Base-by-base conservation (phyloP, 2,797 vertebrate species). In the Todus mexicanus region DNA sequence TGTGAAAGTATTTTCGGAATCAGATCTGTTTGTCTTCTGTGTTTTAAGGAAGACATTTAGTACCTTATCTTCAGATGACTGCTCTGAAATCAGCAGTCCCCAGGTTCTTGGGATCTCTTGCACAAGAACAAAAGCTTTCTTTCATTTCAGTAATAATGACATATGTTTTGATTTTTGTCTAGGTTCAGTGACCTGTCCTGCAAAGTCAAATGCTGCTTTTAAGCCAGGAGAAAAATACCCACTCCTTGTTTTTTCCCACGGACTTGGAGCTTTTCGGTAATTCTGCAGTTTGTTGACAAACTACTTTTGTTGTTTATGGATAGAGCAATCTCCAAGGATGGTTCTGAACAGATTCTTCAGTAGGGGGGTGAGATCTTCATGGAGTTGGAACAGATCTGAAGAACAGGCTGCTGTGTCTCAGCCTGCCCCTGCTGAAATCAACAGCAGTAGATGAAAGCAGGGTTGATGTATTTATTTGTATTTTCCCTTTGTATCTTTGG, bases 221-320 rank as follows among this genome's bases (percentile, higher is more conserved):
- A 98, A 98, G 90, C 96, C 96, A 2, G 98, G 97, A 92, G 98
- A 97, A 92, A 99, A 98, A 97, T 99, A 98, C 50, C 99, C 99
- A 12, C 97, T 99, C 10, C 88, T 99, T 11, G 76, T 99, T 95
- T 99, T 99, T 96, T 99, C 99, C 51, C 99, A 99, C 22, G 99
- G 99, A 80, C 98, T 99, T 9, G 99, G 99, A 97, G 99, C 98
- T 27, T 99, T 99, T 96, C 98, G 99, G 99, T 99, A 98, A 97
- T 72, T 35, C 54, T 65, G 33, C 64, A 69, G 38, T 91, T 96
- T n/a, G 23, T 60, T 70, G 54, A 33, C 60, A 57, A 45, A 61
- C 27, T 78, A 4, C 14, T 87, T 76, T 40, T 72, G 27, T 64
- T 4, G 1, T 63, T 33, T 68, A 0, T 56, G 48, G 73, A 43